Evolutionary conservation across 2,888 invertebrate genomes (phyloP).

Genomic region (Xylophagus ater): DNA sequence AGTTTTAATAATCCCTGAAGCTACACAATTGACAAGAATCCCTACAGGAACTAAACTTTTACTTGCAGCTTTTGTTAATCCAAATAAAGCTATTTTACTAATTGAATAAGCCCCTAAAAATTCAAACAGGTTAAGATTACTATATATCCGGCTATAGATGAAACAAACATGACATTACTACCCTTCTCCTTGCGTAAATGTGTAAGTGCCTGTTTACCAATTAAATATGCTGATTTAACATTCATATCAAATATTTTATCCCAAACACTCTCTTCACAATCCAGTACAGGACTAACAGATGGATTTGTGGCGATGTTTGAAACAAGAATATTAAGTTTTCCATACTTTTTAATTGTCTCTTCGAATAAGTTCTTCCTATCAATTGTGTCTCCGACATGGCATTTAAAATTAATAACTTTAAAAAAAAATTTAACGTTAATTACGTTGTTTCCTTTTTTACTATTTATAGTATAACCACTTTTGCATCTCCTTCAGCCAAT

Average conservation of each 20-base stretch:
- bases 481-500: constrained; percentile 76
- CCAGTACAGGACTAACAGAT: constrained; percentile 56
- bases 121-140: constrained; percentile 44
- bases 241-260: constrained; percentile 95
- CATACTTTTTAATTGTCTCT: constrained; percentile 53
- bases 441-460: constrained; percentile 80
- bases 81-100: constrained; percentile 85
- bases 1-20: constrained; percentile 90
- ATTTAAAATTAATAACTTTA: constrained; percentile 64
- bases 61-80: constrained; percentile 74
- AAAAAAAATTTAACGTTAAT: constrained; percentile 63
- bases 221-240: constrained; percentile 76
- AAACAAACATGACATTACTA: constrained; percentile 76
- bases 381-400: constrained; percentile 70
- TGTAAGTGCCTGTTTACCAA: constrained; percentile 81
- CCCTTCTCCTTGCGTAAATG: constrained; percentile 59
- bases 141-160: constrained; percentile 68
- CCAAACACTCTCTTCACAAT: constrained; percentile 68
- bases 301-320: constrained; percentile 88
- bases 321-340: constrained; percentile 77
- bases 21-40: constrained; percentile 86
- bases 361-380: constrained; percentile 62
- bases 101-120: constrained; percentile 81
- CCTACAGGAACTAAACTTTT: constrained; percentile 64
- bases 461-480: constrained; percentile 85